These are phyloP conservation scores for Acanthurus tractus DNA, from an alignment of 2,797 vertebrate genomes.

Conservation along the genomic window DNA sequence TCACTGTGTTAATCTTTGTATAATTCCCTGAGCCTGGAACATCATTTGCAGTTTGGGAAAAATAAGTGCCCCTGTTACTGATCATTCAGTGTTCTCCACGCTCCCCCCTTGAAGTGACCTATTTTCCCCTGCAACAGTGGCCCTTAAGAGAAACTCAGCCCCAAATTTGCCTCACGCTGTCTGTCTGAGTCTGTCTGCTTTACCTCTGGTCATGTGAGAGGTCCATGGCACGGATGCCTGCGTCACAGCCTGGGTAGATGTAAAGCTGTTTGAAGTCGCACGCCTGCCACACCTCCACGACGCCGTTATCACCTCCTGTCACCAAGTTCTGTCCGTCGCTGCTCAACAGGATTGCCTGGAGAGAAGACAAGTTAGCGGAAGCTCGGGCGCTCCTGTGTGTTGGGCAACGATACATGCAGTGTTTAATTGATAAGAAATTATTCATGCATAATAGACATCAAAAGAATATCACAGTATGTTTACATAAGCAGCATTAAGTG, in stretches of 20 bases:
- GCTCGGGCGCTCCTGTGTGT: too few relatives aligned
- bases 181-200: constrained; percentile 6
- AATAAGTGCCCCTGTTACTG: neutral
- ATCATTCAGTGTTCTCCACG: neutral
- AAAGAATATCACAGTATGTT: neutral
- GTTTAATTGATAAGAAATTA: constrained; percentile 6
- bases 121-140: constrained; percentile 5
- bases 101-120: neutral
- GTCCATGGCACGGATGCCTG: constrained; percentile 96
- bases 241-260: constrained; percentile 97
- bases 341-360: constrained; percentile 94
- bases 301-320: constrained; percentile 95
- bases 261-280: constrained; percentile 99
- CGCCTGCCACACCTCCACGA: constrained; percentile 98
- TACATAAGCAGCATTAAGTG: neutral
- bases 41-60: constrained; percentile 3
- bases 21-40: neutral
- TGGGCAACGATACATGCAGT: neutral
- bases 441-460: neutral
- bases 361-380: too few relatives aligned
- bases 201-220: constrained; percentile 99
- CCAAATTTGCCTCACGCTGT: neutral
- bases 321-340: constrained; percentile 98
- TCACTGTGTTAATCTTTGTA: neutral
- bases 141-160: neutral